Evolutionary conservation across 2,888 invertebrate species (phyloP), one percentile per base, ranked within the genome.

Genomic region (Eurytoma californica): DNA sequence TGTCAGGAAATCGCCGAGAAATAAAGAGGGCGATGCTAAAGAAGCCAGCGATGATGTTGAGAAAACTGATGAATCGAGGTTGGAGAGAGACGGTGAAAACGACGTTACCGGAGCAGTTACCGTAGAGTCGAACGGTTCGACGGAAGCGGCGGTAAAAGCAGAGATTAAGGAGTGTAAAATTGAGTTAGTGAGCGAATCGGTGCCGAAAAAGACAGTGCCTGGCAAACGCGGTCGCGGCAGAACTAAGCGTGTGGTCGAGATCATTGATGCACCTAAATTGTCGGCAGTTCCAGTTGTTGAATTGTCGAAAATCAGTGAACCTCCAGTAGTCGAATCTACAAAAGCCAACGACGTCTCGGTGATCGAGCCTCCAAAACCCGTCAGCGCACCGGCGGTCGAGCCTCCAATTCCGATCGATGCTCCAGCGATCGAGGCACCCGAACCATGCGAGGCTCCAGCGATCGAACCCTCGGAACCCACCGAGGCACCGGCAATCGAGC

Each of bases 1-100:
- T 0, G n/a, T 85, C 66, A 85, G 86, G 67, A 88, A 87, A 65
- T 88, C 87, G 0, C 80, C 83, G 55, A 86, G 87, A 65, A 87
- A 72, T 0, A 75, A 66, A 16, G 83, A 82, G 0, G n/a, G 7
- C 0, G 82, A 83, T 0, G 7, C 60, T 61, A 80, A 69, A 68
- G 69, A 57, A 9, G n/a, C 51, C 0, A 16, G 16, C 16, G 16
- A 80, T 1, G 80, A 82, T 57, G 39, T 47, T 20, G 74, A 73
- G 47, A 63, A 69, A 57, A 24, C 24, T 28, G 63, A 68, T 16
- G 65, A 77, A 18, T 24, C 65, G 24, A n/a, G n/a, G 47, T 20
- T 55, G 39, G n/a, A 61, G 14, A 30, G n/a, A 20, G 57, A 3
- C 9, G 24, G 20, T 0, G 79, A 73, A 9, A 60, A 70, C 3